A percentile compares a stretch with the other conserved stretches of the same genome.
Conservation (phyloP, 2,113 vertebrate species). For the Epinephelus moara region DNA sequence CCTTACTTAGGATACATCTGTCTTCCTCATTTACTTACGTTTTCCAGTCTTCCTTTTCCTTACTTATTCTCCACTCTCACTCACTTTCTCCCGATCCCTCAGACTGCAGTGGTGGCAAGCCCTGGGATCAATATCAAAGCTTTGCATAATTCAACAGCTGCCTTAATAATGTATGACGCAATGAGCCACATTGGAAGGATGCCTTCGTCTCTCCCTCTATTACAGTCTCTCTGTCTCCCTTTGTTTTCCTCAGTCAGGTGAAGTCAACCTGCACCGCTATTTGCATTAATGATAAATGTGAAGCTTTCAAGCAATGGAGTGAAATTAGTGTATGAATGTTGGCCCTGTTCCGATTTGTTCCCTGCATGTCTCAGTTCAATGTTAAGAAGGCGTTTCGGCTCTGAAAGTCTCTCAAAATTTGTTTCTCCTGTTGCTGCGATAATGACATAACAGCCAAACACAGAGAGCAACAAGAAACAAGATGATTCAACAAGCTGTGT, state of each 20-base stretch:
- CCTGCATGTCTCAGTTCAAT: background rate
- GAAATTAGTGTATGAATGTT: conserved; percentile 1
- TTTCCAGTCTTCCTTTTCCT: background rate
- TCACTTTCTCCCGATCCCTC: conserved; percentile 29
- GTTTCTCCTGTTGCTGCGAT: background rate
- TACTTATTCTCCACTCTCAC: conserved; percentile 5
- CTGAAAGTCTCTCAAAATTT: background rate
- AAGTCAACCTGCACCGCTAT: conserved; percentile 6
- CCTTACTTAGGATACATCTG: background rate
- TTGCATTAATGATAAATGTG: conserved; percentile 6
- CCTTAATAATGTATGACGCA: conserved; percentile 71
- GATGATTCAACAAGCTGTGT: conserved; percentile 16
- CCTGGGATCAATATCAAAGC: conserved; percentile 72
- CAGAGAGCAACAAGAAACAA: conserved; percentile 6
- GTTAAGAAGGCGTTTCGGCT: background rate
- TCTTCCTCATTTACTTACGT: background rate
- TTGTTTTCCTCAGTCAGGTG: background rate
- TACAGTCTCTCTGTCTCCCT: background rate
- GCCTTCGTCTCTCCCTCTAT: conserved; percentile 1
- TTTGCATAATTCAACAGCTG: conserved; percentile 74
- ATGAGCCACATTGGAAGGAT: conserved; percentile 54
- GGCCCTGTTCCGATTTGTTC: background rate
- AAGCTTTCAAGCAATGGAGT: background rate
- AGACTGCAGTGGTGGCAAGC: conserved; percentile 55
- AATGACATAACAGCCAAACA: background rate